Evolutionary conservation across 2,797 vertebrate genomes (phyloP).

Genomic region (Propithecus deckenii): DNA sequence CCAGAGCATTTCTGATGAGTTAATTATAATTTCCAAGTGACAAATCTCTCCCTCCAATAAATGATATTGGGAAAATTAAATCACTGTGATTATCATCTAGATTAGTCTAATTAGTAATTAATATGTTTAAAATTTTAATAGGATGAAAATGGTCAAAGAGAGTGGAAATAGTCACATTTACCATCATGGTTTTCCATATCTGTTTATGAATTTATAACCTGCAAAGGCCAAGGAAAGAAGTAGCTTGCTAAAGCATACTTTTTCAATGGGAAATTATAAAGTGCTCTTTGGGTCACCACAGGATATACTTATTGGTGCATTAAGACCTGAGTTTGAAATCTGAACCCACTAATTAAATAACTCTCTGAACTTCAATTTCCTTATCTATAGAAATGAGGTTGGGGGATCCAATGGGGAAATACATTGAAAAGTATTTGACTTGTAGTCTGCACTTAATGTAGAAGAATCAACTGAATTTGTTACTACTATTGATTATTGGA

Average conservation of each 20-base stretch:
- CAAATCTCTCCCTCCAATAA: slow-evolving; percentile 46
- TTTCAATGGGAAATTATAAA: background rate
- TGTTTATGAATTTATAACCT: slow-evolving; percentile 20
- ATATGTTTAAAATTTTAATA: slow-evolving; percentile 64
- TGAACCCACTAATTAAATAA: background rate
- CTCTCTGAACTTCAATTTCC: background rate
- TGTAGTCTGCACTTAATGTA: background rate
- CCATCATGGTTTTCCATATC: background rate
- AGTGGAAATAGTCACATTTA: background rate
- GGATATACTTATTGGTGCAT: background rate
- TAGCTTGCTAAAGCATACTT: background rate
- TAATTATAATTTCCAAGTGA: slow-evolving; percentile 71
- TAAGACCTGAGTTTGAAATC: background rate
- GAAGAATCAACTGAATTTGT: background rate
- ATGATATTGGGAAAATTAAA: slow-evolving; percentile 59
- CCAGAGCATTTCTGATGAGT: slow-evolving; percentile 55
- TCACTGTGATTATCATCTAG: slow-evolving; percentile 56
- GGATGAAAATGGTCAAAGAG: slow-evolving; percentile 53
- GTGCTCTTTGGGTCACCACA: background rate
- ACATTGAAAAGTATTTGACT: background rate
- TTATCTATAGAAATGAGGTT: background rate
- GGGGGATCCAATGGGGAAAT: background rate
- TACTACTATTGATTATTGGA: background rate
- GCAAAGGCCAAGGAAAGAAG: background rate
- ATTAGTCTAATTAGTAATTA: slow-evolving; percentile 67